Base-by-base conservation (phyloP, 2,888 invertebrate species). In the Emmelina monodactyla region DNA sequence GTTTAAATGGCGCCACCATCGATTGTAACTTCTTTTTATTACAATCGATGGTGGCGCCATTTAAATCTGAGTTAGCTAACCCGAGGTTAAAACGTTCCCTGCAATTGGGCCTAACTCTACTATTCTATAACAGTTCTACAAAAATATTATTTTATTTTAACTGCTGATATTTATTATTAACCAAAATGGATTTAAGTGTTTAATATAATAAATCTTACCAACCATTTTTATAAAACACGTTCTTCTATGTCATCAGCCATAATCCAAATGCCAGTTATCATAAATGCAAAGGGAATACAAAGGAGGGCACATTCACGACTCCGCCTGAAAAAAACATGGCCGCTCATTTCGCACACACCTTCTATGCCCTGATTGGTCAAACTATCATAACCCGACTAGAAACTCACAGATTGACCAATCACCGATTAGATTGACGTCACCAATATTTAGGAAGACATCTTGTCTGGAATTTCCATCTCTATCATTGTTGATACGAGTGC, bases 261-360 rank as follows among this genome's bases (percentile, higher is more conserved):
- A 75, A 73, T 71, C 68, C 65, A 76, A 78, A 76, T 78, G 76
- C 62, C 57, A n/a, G n/a, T n/a, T n/a, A n/a, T n/a, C n/a, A n/a
- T n/a, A n/a, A n/a, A n/a, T 66, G 73, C 68, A 63, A 68, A 75
- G 70, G 70, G 76, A 75, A 78, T 76, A 72, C 68, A 66, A 78
- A 79, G 78, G 78, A 76, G 78, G 73, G n/a, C 62, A 58, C 69
- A 68, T 56, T 51, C 44, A 37, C 41, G 55, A 54, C 76, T 50
- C 70, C 78, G 66, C 78, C 78, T 76, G 29, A 58, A 70, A 76
- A 54, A 60, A 70, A 64, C 56, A 79, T 79, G 78, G 78, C 78
- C 65, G 78, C 56, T 60, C 50, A 47, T 50, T 58, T 51, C 40
- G 49, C 55, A 44, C 51, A 57, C 57, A 56, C 58, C 61, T 56